These are phyloP conservation scores for Pocillopora damicornis DNA, from an alignment of 64 coral and sea anemone genomes.

Conservation along the genomic window DNA sequence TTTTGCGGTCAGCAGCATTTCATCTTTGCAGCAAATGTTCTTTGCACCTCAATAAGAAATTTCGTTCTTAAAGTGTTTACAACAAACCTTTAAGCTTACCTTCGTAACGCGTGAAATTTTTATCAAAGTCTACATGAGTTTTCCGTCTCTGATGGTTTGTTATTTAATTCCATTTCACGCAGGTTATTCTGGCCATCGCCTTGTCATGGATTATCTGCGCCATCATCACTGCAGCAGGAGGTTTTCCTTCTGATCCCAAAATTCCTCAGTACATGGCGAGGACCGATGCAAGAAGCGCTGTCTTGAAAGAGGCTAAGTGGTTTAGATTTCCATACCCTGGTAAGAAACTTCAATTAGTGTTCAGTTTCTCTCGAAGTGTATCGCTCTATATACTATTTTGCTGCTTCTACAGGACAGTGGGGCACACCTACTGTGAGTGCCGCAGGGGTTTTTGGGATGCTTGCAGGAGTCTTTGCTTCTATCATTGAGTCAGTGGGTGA, in stretches of 20 bases:
- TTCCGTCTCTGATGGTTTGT: not conserved
- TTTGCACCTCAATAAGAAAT: too few relatives aligned
- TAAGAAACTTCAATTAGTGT: not conserved
- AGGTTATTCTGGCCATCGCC: constrained; percentile 44
- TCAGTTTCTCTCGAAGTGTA: too few relatives aligned
- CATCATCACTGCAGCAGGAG: constrained; percentile 36
- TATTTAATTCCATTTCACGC: not conserved
- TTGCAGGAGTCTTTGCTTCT: constrained; percentile 52
- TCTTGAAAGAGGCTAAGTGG: constrained; percentile 47
- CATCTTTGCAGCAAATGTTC: too few relatives aligned
- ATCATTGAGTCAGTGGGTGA: constrained; percentile 64
- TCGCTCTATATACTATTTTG: not conserved
- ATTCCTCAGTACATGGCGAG: constrained; percentile 34
- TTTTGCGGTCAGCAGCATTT: too few relatives aligned
- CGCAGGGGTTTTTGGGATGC: constrained; percentile 69
- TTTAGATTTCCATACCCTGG: constrained; percentile 58
- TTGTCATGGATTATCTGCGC: constrained; percentile 35
- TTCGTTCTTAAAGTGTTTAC: too few relatives aligned
- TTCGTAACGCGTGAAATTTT: not conserved
- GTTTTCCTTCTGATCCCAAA: constrained; percentile 1
- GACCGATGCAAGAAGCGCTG: constrained; percentile 1
- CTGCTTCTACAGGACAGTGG: constrained; percentile 42
- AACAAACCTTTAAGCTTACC: too few relatives aligned
- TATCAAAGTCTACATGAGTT: not conserved
- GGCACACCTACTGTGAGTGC: constrained; percentile 57